phyloP scores from a whole-genome alignment of 2,888 invertebrate species.

The Drosophila kuntzei region DNA sequence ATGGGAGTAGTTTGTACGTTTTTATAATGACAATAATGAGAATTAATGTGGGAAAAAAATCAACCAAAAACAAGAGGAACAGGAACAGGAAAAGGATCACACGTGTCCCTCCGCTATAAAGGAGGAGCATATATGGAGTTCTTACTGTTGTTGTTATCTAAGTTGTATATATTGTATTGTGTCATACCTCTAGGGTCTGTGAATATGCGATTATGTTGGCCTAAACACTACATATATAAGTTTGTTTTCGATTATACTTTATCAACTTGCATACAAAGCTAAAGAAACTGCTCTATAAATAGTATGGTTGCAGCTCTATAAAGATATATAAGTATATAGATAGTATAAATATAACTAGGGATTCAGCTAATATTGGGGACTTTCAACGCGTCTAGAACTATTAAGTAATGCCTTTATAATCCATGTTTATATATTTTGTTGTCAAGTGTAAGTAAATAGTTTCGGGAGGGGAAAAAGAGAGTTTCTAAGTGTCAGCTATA shows the following conservation, averaged over 20 bases:
- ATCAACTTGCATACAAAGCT: slow-evolving; percentile 33
- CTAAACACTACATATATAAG: slow-evolving; percentile 53
- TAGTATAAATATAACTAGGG: slow-evolving; percentile 35
- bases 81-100: background rate
- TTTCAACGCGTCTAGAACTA: slow-evolving; percentile 45
- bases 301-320: slow-evolving; percentile 19
- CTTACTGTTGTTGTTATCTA: slow-evolving; percentile 2
- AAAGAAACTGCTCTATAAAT: slow-evolving; percentile 29
- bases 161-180: slow-evolving; percentile 27
- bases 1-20: slow-evolving; percentile 34
- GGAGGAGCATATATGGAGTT: background rate
- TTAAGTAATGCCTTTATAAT: slow-evolving; percentile 32
- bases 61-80: background rate
- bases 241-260: slow-evolving; percentile 29
- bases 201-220: slow-evolving; percentile 44
- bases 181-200: slow-evolving; percentile 54
- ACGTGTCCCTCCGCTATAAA: background rate
- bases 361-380: slow-evolving; percentile 27
- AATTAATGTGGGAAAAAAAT: slow-evolving; percentile 40
- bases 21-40: slow-evolving; percentile 37
- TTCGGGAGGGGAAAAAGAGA: slow-evolving; percentile 5
- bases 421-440: slow-evolving; percentile 28
- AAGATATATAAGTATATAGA: slow-evolving; percentile 25
- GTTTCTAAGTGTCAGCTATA: slow-evolving; percentile 29
- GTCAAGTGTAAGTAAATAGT: background rate